These are phyloP conservation scores for Rhynchotus rufescens DNA, from an alignment of 2,797 vertebrate genomes.

Conservation along the genomic window DNA sequence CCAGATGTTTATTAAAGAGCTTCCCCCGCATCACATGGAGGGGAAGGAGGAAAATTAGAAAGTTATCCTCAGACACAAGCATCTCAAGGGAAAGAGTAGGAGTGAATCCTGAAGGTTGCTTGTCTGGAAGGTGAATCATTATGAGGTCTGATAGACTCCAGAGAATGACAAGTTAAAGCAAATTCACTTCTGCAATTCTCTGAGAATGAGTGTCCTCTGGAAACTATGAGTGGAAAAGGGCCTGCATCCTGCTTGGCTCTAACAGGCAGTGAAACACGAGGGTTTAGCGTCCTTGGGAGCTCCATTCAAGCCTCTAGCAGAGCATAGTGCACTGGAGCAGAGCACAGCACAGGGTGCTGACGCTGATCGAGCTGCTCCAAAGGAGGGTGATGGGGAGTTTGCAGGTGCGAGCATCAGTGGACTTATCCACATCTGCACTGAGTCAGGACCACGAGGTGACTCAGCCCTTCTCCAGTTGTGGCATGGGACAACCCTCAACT, in stretches of 20 bases:
- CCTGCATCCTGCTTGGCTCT: background rate
- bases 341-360: background rate
- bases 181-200: background rate
- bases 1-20: background rate
- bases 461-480: background rate
- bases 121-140: background rate
- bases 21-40: background rate
- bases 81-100: background rate
- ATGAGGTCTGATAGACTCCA: background rate
- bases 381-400: background rate
- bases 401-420: background rate
- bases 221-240: background rate
- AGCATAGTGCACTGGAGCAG: background rate
- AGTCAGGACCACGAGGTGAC: background rate
- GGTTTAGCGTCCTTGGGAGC: background rate
- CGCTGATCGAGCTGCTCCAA: fast-evolving
- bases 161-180: background rate
- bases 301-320: background rate
- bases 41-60: background rate
- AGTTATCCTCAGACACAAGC: background rate
- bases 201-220: fast-evolving
- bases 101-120: background rate
- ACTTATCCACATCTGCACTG: background rate
- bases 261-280: background rate
- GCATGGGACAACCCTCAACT: background rate